Evolutionary conservation across 1,140 invertebrate species (phyloP).

Genomic region (Cecropterus lyciades): DNA sequence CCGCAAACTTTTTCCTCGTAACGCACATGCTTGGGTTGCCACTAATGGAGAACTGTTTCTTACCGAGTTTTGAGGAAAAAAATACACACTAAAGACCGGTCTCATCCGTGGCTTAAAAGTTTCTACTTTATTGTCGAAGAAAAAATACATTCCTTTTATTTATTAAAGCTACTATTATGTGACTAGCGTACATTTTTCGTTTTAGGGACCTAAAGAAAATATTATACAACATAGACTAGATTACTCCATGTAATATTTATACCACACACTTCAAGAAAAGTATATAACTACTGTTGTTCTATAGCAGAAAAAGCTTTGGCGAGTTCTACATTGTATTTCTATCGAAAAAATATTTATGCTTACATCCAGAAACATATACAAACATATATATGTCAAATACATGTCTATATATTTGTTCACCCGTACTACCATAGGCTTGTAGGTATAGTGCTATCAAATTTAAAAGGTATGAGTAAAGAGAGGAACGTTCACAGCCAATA

Average conservation of each 20-base stretch:
- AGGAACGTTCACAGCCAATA: conserved; percentile 53
- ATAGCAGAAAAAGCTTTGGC: too few relatives aligned
- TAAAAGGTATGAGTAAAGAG: conserved; percentile 32
- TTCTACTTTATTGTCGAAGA: conserved; percentile 37
- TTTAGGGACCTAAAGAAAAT: too few relatives aligned
- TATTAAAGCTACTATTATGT: too few relatives aligned
- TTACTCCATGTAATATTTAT: too few relatives aligned
- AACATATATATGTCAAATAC: too few relatives aligned
- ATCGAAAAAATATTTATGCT: too few relatives aligned
- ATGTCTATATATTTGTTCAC: too few relatives aligned
- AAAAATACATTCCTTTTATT: conserved; percentile 13
- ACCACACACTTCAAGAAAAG: too few relatives aligned
- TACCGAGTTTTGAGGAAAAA: conserved; percentile 59
- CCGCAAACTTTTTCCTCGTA: conserved; percentile 67
- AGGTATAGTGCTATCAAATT: neutral
- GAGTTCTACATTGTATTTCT: too few relatives aligned
- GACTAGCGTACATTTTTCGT: neutral
- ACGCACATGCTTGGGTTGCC: conserved; percentile 68
- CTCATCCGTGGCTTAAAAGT: conserved; percentile 53
- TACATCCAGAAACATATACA: too few relatives aligned
- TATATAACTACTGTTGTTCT: too few relatives aligned
- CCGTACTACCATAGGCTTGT: neutral
- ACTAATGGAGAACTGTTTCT: conserved; percentile 70
- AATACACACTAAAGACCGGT: conserved; percentile 51
- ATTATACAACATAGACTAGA: too few relatives aligned